Conservation (phyloP, 2,888 invertebrate genomes). For the Spodoptera littoralis region DNA sequence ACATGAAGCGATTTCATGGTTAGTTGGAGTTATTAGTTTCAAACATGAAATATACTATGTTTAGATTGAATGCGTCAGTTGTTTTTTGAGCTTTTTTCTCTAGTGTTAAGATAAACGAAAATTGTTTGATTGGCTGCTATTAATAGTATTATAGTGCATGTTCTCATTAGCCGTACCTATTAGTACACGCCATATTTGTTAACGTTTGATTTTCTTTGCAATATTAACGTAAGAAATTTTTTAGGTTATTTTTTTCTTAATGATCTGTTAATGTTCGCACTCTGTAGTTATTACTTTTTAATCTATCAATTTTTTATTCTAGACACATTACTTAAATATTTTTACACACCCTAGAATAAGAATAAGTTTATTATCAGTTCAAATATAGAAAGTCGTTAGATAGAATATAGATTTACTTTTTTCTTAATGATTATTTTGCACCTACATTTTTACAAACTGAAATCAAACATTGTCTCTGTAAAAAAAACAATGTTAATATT, state of each 20-base stretch:
- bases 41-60: conserved; percentile 68
- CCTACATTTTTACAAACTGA: not conserved
- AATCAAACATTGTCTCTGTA: not conserved
- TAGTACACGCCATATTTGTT: conserved; percentile 21
- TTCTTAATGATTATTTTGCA: too few relatives aligned
- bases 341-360: too few relatives aligned
- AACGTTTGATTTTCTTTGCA: conserved; percentile 6
- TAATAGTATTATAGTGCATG: conserved; percentile 36
- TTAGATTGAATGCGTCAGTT: conserved; percentile 54
- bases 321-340: too few relatives aligned
- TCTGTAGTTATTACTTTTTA: too few relatives aligned
- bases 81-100: conserved; percentile 41
- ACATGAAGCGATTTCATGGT: conserved; percentile 87
- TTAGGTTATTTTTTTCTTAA: too few relatives aligned
- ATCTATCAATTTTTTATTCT: too few relatives aligned
- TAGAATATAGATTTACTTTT: too few relatives aligned
- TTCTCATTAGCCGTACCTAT: conserved; percentile 5
- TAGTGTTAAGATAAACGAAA: conserved; percentile 50
- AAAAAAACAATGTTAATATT: conserved; percentile 12
- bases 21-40: conserved; percentile 79
- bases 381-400: too few relatives aligned
- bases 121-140: conserved; percentile 47
- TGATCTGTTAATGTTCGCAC: too few relatives aligned
- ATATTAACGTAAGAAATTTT: not conserved
- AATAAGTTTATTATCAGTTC: too few relatives aligned